Evolutionary conservation across 2,113 vertebrate genomes (phyloP).

Genomic region (Odobenus rosmarus): DNA sequence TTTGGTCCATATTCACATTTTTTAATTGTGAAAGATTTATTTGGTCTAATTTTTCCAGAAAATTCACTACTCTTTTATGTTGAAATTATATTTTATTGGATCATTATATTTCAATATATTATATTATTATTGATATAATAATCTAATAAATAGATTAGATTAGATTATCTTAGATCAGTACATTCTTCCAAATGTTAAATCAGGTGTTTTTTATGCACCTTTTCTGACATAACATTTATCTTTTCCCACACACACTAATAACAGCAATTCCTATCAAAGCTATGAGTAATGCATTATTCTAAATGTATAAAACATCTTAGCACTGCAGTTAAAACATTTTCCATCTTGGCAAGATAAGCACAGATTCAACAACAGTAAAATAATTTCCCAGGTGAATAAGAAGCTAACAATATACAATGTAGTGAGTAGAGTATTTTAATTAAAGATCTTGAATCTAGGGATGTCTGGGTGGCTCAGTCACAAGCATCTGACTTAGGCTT

Average conservation of each 20-base stretch:
- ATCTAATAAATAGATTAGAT: neutral
- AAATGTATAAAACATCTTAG: neutral
- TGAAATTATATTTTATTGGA: neutral
- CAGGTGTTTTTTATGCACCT: neutral
- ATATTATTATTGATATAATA: neutral
- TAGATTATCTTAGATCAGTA: neutral
- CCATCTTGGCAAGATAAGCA: neutral
- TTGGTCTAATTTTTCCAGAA: neutral
- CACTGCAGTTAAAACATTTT: neutral
- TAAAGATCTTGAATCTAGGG: constrained; percentile 79
- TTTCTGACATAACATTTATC: neutral
- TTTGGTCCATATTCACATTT: neutral
- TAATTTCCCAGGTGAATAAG: constrained; percentile 57
- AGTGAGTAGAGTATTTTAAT: constrained; percentile 58
- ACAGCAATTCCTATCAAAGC: neutral
- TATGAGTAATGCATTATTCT: neutral
- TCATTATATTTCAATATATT: neutral
- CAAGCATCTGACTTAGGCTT: neutral
- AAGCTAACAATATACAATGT: neutral
- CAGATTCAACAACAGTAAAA: constrained; percentile 15
- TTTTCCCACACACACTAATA: neutral
- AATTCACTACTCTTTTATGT: neutral
- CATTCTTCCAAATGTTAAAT: constrained; percentile 17
- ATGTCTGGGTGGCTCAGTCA: neutral
- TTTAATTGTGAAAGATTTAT: neutral